Evolutionary conservation across 2,888 invertebrate species (phyloP), one percentile per base, ranked within the genome.

Genomic region (Seira ritae): DNA sequence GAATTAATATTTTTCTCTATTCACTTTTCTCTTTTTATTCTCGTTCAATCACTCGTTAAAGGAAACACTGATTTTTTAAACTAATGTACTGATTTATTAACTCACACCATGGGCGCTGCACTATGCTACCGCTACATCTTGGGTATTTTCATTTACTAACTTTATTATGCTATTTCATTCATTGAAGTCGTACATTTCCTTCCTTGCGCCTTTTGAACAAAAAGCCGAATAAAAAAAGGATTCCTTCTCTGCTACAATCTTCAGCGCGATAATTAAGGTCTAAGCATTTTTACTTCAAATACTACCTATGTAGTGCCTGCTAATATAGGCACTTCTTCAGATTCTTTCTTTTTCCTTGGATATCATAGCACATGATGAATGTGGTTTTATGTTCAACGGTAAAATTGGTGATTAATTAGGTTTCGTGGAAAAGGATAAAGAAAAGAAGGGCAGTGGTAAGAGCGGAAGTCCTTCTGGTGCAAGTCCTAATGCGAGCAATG

Each of bases 401-500:
- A 60, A 73, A 31, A 42, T 55, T 73, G 75, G 74, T 65, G 75
- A 69, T 73, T 82, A 75, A 81, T 75, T 84, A 88, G 88, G 87
- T 87, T 88, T 88, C 85, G 86, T 85, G 85, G 88, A 88, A 71
- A 87, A 87, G 88, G 83, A 85, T 84, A 86, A 84, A 80, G 85
- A 87, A 80, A 84, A 85, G 84, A 86, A 84, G 77, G 74, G 86
- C 76, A 84, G 69, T 85, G 76, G 75, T 85, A 85, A 76, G 83
- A 86, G 79, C 72, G 82, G 84, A 73, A 89, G 89, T 87, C 87
- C 86, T 84, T 80, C 86, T 72, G 79, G 84, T 69, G 80, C 83
- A 74, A 85, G 84, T 76, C 86, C 86, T 75, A 90, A 90, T 88
- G 90, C 91, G 85, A 91, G 91, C 89, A 90, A 90, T 75, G 91